Evolutionary conservation across 2,113 vertebrate species (phyloP).

Genomic region (Petrocephalus zakoni): DNA sequence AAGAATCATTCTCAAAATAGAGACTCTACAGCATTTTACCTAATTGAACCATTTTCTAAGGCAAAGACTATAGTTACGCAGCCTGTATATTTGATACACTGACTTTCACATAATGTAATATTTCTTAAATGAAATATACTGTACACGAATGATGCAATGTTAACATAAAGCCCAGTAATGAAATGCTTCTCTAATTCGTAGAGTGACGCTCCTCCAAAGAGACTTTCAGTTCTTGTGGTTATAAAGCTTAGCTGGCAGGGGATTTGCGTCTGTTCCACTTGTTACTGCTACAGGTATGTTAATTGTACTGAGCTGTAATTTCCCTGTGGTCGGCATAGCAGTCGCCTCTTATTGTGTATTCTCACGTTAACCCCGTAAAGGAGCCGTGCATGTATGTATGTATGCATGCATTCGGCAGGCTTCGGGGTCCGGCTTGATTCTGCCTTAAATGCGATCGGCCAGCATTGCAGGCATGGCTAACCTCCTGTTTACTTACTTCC

Average conservation of each 20-base stretch:
- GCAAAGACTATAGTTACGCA: background rate
- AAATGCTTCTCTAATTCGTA: background rate
- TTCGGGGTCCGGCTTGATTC: background rate
- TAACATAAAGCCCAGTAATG: background rate
- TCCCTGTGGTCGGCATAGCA: background rate
- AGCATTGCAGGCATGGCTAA: background rate
- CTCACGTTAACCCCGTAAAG: background rate
- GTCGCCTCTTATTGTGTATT: background rate
- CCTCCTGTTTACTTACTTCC: background rate
- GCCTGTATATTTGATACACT: background rate
- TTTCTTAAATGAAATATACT: background rate
- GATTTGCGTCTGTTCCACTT: constrained; percentile 6
- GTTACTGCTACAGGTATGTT: constrained; percentile 9
- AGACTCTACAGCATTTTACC: background rate
- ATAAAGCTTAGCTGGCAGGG: background rate
- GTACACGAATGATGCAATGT: background rate
- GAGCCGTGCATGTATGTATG: background rate
- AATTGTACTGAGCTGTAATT: background rate
- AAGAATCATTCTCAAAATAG: background rate
- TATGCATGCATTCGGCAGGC: background rate
- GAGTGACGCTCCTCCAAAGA: background rate
- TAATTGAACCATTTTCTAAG: background rate
- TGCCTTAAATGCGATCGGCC: too few relatives aligned
- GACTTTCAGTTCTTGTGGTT: background rate
- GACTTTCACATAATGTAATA: background rate